phyloP scores from a whole-genome alignment of 1,140 invertebrate species.

The Drosophila novamexicana region DNA sequence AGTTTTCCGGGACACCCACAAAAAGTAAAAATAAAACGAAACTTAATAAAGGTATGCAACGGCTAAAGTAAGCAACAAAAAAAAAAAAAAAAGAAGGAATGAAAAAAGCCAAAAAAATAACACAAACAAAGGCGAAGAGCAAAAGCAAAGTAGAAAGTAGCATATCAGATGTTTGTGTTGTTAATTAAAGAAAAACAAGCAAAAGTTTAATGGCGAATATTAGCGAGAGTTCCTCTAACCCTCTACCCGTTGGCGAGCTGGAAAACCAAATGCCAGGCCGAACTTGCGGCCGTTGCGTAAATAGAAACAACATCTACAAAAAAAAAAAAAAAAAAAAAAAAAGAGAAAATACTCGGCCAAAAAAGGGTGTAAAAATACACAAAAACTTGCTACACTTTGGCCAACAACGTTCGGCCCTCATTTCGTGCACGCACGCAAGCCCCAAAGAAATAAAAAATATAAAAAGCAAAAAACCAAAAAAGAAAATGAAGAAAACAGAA shows the following conservation, averaged over 20 bases:
- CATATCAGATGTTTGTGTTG: conserved; percentile 81
- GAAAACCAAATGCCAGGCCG: conserved; percentile 54
- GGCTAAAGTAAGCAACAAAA: conserved; percentile 71
- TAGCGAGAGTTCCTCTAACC: conserved; percentile 45
- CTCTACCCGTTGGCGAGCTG: conserved; percentile 1
- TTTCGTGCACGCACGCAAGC: conserved; percentile 72
- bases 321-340: background rate
- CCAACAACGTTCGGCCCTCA: conserved; percentile 52
- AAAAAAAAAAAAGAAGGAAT: conserved; percentile 26
- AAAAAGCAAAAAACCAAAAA: conserved; percentile 19
- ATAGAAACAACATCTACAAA: conserved; percentile 61
- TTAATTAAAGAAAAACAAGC: conserved; percentile 83
- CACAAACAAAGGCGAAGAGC: conserved; percentile 5
- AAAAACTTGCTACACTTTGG: conserved; percentile 57
- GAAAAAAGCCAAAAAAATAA: conserved; percentile 6
- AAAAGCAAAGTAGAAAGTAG: conserved; percentile 56
- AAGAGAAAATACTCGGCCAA: conserved; percentile 16
- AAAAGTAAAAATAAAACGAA: conserved; percentile 35
- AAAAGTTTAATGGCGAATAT: conserved; percentile 83
- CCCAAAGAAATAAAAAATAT: conserved; percentile 30
- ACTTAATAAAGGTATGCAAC: conserved; percentile 74
- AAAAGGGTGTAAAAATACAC: conserved; percentile 67
- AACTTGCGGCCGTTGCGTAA: conserved; percentile 77
- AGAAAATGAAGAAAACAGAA: conserved; percentile 46
- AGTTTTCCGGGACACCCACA: conserved; percentile 44